Base-by-base conservation (phyloP, 2,888 invertebrate species). In the Dolichopus griseipennis region DNA sequence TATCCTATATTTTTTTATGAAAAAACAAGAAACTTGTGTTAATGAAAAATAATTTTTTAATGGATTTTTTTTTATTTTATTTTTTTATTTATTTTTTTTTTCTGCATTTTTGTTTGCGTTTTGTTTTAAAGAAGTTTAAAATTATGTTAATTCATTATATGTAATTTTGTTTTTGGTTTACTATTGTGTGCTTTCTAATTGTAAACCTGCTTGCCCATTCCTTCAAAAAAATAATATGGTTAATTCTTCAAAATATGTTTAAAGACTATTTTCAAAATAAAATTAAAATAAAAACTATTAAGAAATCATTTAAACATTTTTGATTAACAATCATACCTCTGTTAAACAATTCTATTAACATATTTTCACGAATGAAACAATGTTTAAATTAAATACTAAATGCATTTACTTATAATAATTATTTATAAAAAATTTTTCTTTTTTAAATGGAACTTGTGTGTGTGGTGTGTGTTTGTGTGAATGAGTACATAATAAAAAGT, bases 341-440 rank as follows among this genome's bases (percentile, higher is more conserved):
- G 52, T 52, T 52, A 52, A 52, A 52, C 52, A 52, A 52, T n/a
- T 52, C 52, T 52, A 52, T 52, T 52, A 52, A 52, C 52, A 52
- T 52, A 52, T 52, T 52, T 52, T 52, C 52, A 52, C 52, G 52
- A 52, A 52, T 52, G 52, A 52, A 52, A 52, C 52, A 52, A 52
- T 52, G 52, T 52, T 18, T 4, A 52, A 52, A 52, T 52, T 52
- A 52, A 37, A 37, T 37, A 37, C 37, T 12, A 10, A 37, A 37
- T 10, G 37, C 27, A 27, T 27, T n/a, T 27, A 27, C 27, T 2
- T 27, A 27, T 27, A 27, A 27, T 27, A 27, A 27, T 27, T 27
- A 27, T 27, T 27, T 27, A 4, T 27, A 27, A 27, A 27, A 27
- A 5, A 4, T 27, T 27, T 4, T 27, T 2, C 5, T 4, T 27